Evolutionary conservation across 2,797 vertebrate genomes (phyloP), one percentile per base, ranked within the genome.

Genomic region (Sarcophilus harrisii): DNA sequence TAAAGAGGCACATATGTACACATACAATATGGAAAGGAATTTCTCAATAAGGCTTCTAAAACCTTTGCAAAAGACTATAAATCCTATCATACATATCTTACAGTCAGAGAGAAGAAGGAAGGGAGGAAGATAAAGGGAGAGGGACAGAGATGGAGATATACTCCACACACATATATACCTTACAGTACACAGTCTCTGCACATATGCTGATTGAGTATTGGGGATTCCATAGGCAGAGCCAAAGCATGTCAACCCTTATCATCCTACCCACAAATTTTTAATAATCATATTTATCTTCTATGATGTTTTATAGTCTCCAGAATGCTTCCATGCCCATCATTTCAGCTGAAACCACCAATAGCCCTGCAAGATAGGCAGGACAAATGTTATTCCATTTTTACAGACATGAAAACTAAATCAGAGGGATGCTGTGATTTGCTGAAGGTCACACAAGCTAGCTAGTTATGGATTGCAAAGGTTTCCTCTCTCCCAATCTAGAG

Each of bases 281-380:
- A 54, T 29, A 54, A 90, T 73, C 38, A 81, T 58, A 5, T 10
- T 92, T 92, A 1, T 59, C 73, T 92, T 95, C 92, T 57, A 87
- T 95, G 87, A 57, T 62, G 11, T n/a, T 38, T 57, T 91, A 90
- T 93, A 21, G 38, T 45, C 21, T 81, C 73, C 21, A 45, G 29
- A 81, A 45, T 27, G 21, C 55, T 66, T 95, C 93, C 16, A 16
- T 58, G 57, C 57, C 92, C 93, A 30, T 93, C 52, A 18, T 92
- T 89, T 92, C 87, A 21, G 92, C 94, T 94, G 58, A 66, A 81
- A n/a, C 62, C 52, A 90, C 91, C 92, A 93, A 55, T 30, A 91
- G 30, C 73, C 18, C 66, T 60, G 16, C 16, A 9, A 87, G 2
- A 1, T 32, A 28, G 59, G 4, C 45, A 45, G 0, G 32, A 32